Base-by-base conservation (phyloP, 1,140 invertebrate species). In the Diachasma alloeum region DNA sequence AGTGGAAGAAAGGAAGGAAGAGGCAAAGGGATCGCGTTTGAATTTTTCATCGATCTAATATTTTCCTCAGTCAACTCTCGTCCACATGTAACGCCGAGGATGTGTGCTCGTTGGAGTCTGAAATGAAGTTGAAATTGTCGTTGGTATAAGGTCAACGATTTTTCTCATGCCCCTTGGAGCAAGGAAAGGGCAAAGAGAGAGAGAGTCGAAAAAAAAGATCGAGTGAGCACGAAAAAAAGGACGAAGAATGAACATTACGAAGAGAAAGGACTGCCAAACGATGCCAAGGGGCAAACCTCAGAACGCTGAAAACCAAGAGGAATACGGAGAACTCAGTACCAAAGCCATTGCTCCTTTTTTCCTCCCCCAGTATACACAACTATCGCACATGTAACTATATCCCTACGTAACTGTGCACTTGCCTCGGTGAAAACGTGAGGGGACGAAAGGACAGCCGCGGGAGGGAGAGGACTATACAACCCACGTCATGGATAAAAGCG, bases 401-500 rank as follows among this genome's bases (percentile, higher is more conserved):
- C 24, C 42, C 39, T 46, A 42, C 67, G 67, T 69, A 44, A 70
- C 68, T 24, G 42, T 44, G 39, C 39, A 70, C 68, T 70, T 70
- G 68, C 17, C 39, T 44, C 39, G 3, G 22, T 15, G 59, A 31
- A 53, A 53, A 63, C 59, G 59, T 70, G 68, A 24, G 39, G 22
- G 39, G 42, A 44, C 42, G 59, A 63, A 31, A 63, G 48, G 24
- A 63, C 59, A 26, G 59, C 53, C 13, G 19, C 3, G 59, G 19
- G 8, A 19, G 24, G 53, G 26, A 66, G 24, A 15, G 31, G 42
- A 67, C 59, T 67, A 42, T 22, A 70, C 37, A 39, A 13, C 67
- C 70, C 71, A 63, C 73, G 72, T 42, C 73, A 53, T 79, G 73
- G 77, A 83, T 83, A 83, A 83, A 83, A 76, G 76, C 66, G 77